Conservation (phyloP, 2,797 vertebrate genomes). For the Nyctibius grandis region DNA sequence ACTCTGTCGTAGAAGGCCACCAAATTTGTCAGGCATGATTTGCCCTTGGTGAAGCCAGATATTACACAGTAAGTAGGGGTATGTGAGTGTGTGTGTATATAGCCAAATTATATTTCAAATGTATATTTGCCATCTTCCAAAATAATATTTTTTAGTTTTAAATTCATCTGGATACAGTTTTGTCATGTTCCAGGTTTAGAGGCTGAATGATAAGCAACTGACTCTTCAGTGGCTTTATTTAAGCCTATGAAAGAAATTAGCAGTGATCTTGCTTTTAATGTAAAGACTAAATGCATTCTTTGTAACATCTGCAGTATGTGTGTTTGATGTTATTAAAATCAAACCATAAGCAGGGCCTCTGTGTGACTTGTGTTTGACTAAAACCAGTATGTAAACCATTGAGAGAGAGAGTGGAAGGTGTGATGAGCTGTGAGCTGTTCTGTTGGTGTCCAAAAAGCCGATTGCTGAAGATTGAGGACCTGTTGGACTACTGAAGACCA, state of each 20-base stretch:
- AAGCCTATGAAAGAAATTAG: background rate
- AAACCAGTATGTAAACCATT: background rate
- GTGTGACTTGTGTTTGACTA: background rate
- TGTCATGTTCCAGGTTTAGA: background rate
- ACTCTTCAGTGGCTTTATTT: background rate
- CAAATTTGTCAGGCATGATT: too few species aligned
- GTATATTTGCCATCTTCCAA: background rate
- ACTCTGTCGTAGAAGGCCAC: too few species aligned
- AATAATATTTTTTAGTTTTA: background rate
- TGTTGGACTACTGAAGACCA: background rate
- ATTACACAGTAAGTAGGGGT: background rate
- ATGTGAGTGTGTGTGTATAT: accelerated
- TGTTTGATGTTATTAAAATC: background rate
- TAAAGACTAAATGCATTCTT: background rate
- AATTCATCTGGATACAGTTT: background rate
- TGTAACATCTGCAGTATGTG: background rate
- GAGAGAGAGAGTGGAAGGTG: background rate
- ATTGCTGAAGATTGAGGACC: background rate
- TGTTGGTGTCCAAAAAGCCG: background rate
- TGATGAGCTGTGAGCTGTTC: background rate
- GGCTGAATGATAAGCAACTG: background rate
- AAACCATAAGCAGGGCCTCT: background rate
- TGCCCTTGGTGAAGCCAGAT: too few species aligned
- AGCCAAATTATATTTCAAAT: background rate
- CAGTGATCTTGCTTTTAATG: background rate